Base-by-base conservation (phyloP, 53 echinoderm and acorn worm genomes). In the Echinometra lucunter region DNA sequence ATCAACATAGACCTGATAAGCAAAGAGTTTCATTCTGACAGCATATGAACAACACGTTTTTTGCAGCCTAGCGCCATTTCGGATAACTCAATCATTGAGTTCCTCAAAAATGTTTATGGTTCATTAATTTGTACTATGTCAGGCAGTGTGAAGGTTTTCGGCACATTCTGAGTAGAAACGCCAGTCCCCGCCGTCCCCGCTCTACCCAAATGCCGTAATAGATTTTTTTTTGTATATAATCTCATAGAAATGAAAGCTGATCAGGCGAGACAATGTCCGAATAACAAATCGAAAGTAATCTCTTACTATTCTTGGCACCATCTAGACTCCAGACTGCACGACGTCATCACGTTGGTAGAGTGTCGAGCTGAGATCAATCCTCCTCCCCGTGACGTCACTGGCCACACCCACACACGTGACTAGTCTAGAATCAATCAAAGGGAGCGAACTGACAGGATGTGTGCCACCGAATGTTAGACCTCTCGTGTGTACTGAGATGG, bases 361-460 rank as follows among this genome's bases (percentile, higher is more conserved):
- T 0, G 96, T 91, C 6, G 92, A 94, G 72, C 96, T 95, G 53
- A 95, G 82, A 91, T 94, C 94, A 58, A 96, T 94, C 49, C 96
- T 57, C 60, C 96, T 63, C 45, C 98, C 97, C 25, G 96, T 96
- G 72, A 97, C 96, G 38, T 95, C 96, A 63, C 94, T 83, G 69
- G 96, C 91, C 89, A 97, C 94, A 55, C 98, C 97, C 25, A 99
- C 96, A 94, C 98, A 98, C 44, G 98, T 98, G 88, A 99, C 44
- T 81, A 99, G 70, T 69, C 97, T 95, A 74, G 97, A 97, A 74
- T 99, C 99, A 37, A n/a, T 99, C 99, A 44, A 95, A 99, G 37
- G 99, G 99, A 34, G 98, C 93, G 91, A 99, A 99, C 91, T 96
- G 94, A 56, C 98, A 98, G 70, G 98, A 96, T 56, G 98, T 98